Base-by-base conservation (phyloP, 2,888 invertebrate species). In the Argyresthia albistria region DNA sequence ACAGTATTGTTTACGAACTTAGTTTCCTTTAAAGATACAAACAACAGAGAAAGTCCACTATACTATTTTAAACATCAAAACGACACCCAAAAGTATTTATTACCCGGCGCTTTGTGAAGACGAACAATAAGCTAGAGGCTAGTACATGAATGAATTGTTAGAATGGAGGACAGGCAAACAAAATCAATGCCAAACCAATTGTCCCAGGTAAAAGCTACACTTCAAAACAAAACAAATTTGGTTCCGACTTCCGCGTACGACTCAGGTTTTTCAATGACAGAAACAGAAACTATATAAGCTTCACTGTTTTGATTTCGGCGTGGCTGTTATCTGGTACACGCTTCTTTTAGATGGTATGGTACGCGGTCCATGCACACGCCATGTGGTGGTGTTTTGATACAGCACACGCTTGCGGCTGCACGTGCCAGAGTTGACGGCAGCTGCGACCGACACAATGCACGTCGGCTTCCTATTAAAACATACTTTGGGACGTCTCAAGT, bases 401-500 rank as follows among this genome's bases (percentile, higher is more conserved):
- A 46, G 46, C 46, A 36, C 35, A 35, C 50, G 50, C 42, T 37
- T 16, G n/a, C 42, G 43, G 25, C 9, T 43, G 42, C 50, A 43
- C 50, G 48, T 48, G 48, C 48, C 15, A 25, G n/a, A n/a, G 25
- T 25, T 25, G 9, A n/a, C 4, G 11, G 10, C 48, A 48, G 48
- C 37, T 48, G 48, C 48, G 15, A 12, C 8, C 8, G 0, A 39
- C 48, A 48, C 48, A 48, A 48, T 37, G 39, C 6, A 6, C 7
- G 12, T 11, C 46, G 36, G 15, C 15, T 37, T 47, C 37, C 9
- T 48, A 39, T 37, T 48, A 37, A 48, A 12, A 48, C 46, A 48
- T 25, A 12, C 48, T 39, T 57, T 57, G 57, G 10, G 3, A 39
- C 25, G 25, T 25, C 25, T 25, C 25, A 25, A 25, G 25, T 25